Evolutionary conservation across 2,113 vertebrate genomes (phyloP).

Genomic region (Phocoena phocoena): DNA sequence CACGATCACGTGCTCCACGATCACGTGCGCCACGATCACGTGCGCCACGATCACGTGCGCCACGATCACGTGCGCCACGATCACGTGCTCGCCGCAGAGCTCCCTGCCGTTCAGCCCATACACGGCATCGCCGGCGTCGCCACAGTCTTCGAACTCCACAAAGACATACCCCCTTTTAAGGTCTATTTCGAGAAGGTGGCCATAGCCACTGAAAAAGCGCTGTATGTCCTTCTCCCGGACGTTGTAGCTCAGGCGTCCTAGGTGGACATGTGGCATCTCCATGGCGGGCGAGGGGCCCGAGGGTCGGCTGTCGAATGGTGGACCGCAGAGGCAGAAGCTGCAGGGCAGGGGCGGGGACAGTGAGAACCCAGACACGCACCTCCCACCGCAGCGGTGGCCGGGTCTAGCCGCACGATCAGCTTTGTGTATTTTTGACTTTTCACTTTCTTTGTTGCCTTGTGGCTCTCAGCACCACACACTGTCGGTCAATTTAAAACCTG

Average conservation of each 20-base stretch:
- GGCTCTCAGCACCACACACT: background rate
- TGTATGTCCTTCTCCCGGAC: conserved; percentile 95
- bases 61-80: conserved; percentile 64
- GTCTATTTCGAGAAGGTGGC: conserved; percentile 93
- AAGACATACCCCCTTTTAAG: conserved; percentile 96
- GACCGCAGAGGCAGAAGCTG: conserved; percentile 39
- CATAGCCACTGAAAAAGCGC: conserved; percentile 94
- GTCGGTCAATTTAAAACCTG: background rate
- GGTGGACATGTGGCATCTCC: conserved; percentile 93
- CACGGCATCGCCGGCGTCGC: conserved; percentile 94
- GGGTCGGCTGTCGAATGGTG: conserved; percentile 7
- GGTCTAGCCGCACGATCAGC: conserved; percentile 78
- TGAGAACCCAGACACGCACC: background rate
- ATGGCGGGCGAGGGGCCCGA: conserved; percentile 13
- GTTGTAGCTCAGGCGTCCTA: conserved; percentile 93
- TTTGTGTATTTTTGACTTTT: conserved; percentile 16
- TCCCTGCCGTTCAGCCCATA: conserved; percentile 97
- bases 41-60: too few relatives aligned
- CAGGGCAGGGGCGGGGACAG: conserved; percentile 41
- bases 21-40: too few relatives aligned
- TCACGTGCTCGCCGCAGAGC: conserved; percentile 94
- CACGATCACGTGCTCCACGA: conserved; percentile 89
- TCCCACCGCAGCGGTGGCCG: conserved; percentile 40
- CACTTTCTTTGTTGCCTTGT: background rate
- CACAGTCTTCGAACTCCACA: conserved; percentile 95